phyloP scores from a whole-genome alignment of 2,113 vertebrate species.

The Upupa epops region DNA sequence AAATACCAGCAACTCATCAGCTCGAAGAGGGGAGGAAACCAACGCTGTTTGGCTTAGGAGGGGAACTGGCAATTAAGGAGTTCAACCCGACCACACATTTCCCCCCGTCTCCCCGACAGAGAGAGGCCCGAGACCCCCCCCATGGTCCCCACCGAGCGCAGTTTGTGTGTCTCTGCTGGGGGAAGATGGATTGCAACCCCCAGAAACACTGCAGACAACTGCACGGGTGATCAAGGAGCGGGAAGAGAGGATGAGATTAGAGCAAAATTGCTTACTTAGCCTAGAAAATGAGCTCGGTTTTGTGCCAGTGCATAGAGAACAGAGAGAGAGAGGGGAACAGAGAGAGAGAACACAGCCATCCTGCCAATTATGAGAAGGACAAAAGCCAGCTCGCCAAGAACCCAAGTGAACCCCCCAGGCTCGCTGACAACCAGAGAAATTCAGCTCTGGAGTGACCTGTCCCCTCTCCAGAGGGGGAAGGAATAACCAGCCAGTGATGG shows the following conservation, averaged over 20 bases:
- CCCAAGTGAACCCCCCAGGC: background rate
- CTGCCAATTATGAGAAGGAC: background rate
- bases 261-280: conserved; percentile 1
- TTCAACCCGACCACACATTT: no score
- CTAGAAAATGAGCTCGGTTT: background rate
- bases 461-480: background rate
- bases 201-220: background rate
- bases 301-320: background rate
- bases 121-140: no score
- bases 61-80: background rate
- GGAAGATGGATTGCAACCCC: background rate
- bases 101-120: no score
- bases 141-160: no score
- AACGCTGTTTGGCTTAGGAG: background rate
- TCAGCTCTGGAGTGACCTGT: background rate
- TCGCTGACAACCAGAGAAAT: background rate
- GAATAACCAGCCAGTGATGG: fast-evolving
- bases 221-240: background rate
- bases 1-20: background rate
- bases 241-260: background rate
- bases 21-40: background rate
- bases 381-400: background rate
- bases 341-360: no score
- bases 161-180: background rate
- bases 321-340: no score